These are phyloP conservation scores for Trypoxylus dichotomus DNA, from an alignment of 1,140 invertebrate genomes.

Conservation along the genomic window DNA sequence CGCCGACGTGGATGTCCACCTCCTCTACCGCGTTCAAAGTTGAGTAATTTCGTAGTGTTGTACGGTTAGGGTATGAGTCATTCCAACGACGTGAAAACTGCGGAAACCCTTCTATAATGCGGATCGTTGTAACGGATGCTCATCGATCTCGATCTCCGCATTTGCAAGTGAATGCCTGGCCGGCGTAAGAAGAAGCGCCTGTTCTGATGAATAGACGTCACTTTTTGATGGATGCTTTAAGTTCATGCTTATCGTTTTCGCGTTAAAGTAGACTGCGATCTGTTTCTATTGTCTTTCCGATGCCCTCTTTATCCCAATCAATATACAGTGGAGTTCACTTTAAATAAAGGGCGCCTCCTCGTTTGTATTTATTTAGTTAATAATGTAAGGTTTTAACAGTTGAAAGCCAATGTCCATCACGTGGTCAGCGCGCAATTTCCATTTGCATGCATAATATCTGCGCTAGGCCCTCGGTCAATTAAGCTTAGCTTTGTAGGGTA, in stretches of 20 bases:
- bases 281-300: neutral
- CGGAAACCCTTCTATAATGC: slow-evolving; percentile 40
- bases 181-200: slow-evolving; percentile 30
- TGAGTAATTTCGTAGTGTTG: neutral
- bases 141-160: slow-evolving; percentile 41
- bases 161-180: slow-evolving; percentile 44
- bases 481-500: slow-evolving; percentile 44
- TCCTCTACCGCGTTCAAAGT: neutral
- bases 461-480: slow-evolving; percentile 46
- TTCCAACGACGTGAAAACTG: neutral
- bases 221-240: slow-evolving; percentile 36
- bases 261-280: neutral
- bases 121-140: slow-evolving; percentile 33
- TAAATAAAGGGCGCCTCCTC: neutral
- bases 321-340: too few species aligned
- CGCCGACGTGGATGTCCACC: neutral
- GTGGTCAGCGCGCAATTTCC: slow-evolving; percentile 43
- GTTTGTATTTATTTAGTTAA: slow-evolving; percentile 24
- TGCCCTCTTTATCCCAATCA: too few species aligned
- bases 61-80: neutral
- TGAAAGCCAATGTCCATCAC: slow-evolving; percentile 42
- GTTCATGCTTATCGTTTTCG: neutral
- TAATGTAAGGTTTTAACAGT: neutral
- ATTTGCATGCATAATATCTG: slow-evolving; percentile 51
- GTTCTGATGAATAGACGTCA: slow-evolving; percentile 38